Conservation (phyloP, 2,113 vertebrate genomes). For the Pluvianellus socialis region DNA sequence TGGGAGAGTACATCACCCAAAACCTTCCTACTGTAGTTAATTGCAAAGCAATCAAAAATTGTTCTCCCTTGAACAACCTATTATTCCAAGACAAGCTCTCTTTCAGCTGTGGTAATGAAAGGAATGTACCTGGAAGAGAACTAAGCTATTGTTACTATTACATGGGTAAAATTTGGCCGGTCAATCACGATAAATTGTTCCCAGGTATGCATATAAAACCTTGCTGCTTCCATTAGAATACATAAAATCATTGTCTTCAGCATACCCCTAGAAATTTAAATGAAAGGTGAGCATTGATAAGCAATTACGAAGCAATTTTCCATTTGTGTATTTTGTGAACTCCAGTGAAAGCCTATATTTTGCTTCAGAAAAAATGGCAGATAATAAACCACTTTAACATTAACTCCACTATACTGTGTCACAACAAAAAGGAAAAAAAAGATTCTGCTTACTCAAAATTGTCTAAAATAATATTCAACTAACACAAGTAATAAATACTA, state of each 20-base stretch:
- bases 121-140: neutral
- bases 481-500: neutral
- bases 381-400: neutral
- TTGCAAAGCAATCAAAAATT: neutral
- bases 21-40: neutral
- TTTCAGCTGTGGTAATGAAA: neutral
- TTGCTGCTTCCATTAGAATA: neutral
- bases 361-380: neutral
- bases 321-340: neutral
- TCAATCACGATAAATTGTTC: neutral
- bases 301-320: neutral
- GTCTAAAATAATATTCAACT: neutral
- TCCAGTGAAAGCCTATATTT: neutral
- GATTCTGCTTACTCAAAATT: neutral
- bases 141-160: neutral
- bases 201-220: neutral
- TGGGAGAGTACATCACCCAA: neutral
- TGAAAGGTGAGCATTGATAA: neutral
- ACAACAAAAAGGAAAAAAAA: neutral
- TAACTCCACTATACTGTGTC: neutral
- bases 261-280: neutral
- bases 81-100: neutral
- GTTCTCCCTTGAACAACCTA: neutral
- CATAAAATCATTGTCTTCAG: neutral
- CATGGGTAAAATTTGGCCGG: neutral